Percentiles rank a stretch among this genome's conserved stretches.
Evolutionary conservation across 2,113 vertebrate genomes (phyloP).

Genomic region (Phyllostomus discolor): DNA sequence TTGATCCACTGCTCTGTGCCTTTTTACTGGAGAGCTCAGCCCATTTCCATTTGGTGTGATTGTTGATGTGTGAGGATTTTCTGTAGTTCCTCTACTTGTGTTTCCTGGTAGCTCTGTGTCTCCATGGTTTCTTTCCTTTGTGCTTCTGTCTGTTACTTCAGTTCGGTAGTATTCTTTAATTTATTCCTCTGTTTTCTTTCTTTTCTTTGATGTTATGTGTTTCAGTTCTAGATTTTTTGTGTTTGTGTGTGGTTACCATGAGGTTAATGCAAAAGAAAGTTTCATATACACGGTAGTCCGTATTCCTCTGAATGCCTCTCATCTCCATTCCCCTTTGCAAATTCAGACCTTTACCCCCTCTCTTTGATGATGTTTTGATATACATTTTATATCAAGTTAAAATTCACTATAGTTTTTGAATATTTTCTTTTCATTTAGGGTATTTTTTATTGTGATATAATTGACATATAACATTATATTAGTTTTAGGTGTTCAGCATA

Average conservation of each 20-base stretch:
- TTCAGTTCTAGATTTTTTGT: background rate
- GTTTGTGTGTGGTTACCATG: background rate
- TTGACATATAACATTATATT: background rate
- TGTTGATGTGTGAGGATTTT: background rate
- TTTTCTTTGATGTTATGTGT: background rate
- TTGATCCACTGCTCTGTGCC: background rate
- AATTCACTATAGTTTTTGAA: background rate
- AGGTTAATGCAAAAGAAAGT: background rate
- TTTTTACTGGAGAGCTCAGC: background rate
- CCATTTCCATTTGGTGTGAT: background rate
- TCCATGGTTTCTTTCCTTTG: background rate
- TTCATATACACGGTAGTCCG: background rate
- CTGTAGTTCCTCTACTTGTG: background rate
- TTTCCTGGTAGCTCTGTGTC: background rate
- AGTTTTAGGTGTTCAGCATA: background rate
- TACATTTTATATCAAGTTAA: background rate
- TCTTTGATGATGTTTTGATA: background rate
- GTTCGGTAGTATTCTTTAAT: background rate
- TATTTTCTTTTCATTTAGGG: background rate
- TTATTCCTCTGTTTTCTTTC: background rate
- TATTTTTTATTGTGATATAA: background rate
- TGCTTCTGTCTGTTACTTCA: background rate
- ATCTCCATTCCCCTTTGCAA: background rate
- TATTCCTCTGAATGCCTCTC: background rate
- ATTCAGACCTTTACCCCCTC: background rate